Evolutionary conservation across 2,797 vertebrate genomes (phyloP).

Genomic region (Characodon lateralis): DNA sequence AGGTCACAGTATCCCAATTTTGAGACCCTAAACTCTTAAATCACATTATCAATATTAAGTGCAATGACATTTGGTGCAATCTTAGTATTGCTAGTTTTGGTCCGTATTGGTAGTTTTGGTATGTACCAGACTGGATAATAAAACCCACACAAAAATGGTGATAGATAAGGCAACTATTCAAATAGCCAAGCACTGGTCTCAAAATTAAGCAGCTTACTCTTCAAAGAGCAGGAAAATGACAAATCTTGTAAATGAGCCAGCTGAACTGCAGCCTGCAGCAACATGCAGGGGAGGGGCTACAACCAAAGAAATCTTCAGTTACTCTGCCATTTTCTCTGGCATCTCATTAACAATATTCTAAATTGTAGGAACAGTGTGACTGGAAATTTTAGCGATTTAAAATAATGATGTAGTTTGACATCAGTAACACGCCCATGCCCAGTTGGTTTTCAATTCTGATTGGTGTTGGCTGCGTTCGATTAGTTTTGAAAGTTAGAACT

Average conservation of each 20-base stretch:
- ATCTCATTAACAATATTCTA: constrained; percentile 1
- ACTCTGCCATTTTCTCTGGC: not conserved
- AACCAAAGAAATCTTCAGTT: not conserved
- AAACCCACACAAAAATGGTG: not conserved
- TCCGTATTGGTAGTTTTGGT: not conserved
- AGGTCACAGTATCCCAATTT: not conserved
- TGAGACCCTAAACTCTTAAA: constrained; percentile 3
- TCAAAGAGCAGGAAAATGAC: not conserved
- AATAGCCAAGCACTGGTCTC: not conserved
- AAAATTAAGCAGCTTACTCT: not conserved
- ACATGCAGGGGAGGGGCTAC: not conserved
- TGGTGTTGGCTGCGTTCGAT: not conserved
- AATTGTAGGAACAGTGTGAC: not conserved
- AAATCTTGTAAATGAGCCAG: not conserved
- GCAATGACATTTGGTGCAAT: constrained; percentile 4
- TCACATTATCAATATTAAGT: not conserved
- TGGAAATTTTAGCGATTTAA: not conserved
- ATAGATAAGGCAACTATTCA: not conserved
- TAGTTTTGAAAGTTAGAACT: not conserved
- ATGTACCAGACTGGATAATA: not conserved
- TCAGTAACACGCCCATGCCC: not conserved
- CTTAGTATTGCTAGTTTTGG: not conserved
- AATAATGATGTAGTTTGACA: not conserved
- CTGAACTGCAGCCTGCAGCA: not conserved
- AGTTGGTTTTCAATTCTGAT: not conserved